phyloP scores from a whole-genome alignment of 2,113 vertebrate genomes.

The Tetrao urogallus region DNA sequence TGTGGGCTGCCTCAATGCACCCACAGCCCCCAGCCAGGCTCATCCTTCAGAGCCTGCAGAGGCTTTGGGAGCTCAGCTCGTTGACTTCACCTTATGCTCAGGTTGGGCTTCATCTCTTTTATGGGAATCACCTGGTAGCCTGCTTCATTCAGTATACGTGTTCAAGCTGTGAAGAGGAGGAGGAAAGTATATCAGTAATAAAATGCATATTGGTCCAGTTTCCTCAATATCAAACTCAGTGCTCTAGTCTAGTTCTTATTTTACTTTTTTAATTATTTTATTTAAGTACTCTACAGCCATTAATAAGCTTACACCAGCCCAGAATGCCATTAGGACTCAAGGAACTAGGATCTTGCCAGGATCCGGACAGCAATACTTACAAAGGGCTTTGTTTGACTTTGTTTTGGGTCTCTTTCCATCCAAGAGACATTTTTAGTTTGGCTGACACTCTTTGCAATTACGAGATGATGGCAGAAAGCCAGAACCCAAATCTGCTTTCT shows the following conservation, averaged over 20 bases:
- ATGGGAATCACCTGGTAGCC: not conserved
- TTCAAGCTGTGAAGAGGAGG: not conserved
- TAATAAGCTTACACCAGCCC: not conserved
- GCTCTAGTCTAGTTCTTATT: not conserved
- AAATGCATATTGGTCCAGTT: not conserved
- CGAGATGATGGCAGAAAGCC: not conserved
- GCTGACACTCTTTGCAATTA: not conserved
- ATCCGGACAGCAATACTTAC: not conserved
- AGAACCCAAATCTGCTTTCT: not conserved
- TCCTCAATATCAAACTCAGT: not conserved
- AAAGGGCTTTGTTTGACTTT: not conserved
- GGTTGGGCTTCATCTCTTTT: not conserved
- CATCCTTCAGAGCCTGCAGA: too few species aligned
- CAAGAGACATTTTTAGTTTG: not conserved
- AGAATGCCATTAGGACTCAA: not conserved
- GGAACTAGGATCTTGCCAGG: not conserved
- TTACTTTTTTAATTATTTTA: not conserved
- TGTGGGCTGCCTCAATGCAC: not conserved
- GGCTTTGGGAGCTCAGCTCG: not conserved
- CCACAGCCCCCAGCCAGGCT: not conserved
- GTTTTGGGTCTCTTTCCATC: not conserved
- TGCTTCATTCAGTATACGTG: rapidly evolving
- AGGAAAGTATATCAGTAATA: not conserved
- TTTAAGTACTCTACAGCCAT: not conserved
- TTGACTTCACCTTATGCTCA: rapidly evolving